Evolutionary conservation across 2,888 invertebrate species (phyloP).

Genomic region (Gymnocheta viridis): DNA sequence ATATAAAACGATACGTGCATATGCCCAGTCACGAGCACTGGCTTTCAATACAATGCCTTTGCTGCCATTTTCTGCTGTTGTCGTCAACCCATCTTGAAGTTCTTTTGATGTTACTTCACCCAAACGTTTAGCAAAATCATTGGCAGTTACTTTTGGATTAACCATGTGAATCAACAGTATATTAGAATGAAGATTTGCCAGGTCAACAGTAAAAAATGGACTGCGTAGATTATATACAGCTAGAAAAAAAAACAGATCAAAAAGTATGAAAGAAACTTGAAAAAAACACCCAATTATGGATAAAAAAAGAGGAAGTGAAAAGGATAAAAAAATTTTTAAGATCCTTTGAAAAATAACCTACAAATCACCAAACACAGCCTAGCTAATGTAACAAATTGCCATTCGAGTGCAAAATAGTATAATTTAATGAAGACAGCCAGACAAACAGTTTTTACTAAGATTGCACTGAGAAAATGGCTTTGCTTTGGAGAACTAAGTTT

Average conservation of each 20-base stretch:
- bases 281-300: background rate
- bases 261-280: conserved; percentile 4
- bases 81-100: conserved; percentile 83
- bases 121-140: conserved; percentile 84
- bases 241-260: conserved; percentile 42
- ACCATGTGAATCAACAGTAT: conserved; percentile 87
- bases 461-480: background rate
- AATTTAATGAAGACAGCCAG: conserved; percentile 34
- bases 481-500: background rate
- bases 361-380: background rate
- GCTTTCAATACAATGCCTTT: conserved; percentile 84
- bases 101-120: conserved; percentile 82
- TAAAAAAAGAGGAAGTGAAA: conserved; percentile 18
- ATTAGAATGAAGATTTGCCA: conserved; percentile 87
- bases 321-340: background rate
- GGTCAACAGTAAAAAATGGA: conserved; percentile 85
- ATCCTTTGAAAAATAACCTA: background rate
- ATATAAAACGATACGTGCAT: conserved; percentile 87
- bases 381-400: conserved; percentile 49
- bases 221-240: conserved; percentile 84
- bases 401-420: conserved; percentile 56
- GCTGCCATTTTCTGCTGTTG: conserved; percentile 72
- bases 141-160: conserved; percentile 83
- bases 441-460: background rate
- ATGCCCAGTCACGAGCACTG: conserved; percentile 84